Percentiles rank a stretch among this genome's conserved stretches.
Evolutionary conservation across 2,113 vertebrate genomes (phyloP).

Genomic region (Urocitellus parryii): DNA sequence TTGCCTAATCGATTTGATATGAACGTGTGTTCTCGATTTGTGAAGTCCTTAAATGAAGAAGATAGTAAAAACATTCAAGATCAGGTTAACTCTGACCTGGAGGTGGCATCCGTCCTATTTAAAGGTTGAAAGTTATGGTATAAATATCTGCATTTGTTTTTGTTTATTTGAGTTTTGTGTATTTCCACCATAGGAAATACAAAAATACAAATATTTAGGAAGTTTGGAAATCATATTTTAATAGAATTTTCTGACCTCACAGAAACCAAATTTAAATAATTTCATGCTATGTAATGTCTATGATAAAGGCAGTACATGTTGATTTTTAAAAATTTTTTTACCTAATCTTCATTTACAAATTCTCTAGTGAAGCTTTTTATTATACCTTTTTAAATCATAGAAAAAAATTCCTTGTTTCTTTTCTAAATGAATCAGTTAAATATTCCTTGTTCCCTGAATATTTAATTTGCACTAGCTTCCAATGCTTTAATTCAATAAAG

Average conservation of each 20-base stretch:
- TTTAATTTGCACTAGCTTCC: conserved; percentile 27
- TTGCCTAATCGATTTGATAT: conserved; percentile 98
- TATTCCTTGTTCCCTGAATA: conserved; percentile 12
- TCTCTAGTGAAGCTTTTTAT: conserved; percentile 14
- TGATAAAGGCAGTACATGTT: conserved; percentile 28
- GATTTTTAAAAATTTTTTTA: background rate
- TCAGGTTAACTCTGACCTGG: conserved; percentile 99
- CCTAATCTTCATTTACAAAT: conserved; percentile 41
- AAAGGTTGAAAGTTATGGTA: conserved; percentile 92
- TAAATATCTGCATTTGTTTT: conserved; percentile 71
- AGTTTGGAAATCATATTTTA: conserved; percentile 48
- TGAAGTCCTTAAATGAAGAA: conserved; percentile 98
- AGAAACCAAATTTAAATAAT: conserved; percentile 62
- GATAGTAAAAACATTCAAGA: conserved; percentile 99
- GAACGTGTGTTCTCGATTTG: conserved; percentile 99
- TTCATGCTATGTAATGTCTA: background rate
- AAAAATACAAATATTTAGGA: background rate
- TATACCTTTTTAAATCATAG: background rate
- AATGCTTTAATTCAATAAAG: conserved; percentile 23
- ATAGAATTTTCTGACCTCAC: conserved; percentile 14
- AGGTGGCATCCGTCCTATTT: conserved; percentile 98
- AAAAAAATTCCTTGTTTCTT: conserved; percentile 45
- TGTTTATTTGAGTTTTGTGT: background rate
- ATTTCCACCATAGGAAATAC: conserved; percentile 48
- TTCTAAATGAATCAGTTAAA: conserved; percentile 26